Evolutionary conservation across 2,888 invertebrate genomes (phyloP).

Genomic region (Drosophila neutralis): DNA sequence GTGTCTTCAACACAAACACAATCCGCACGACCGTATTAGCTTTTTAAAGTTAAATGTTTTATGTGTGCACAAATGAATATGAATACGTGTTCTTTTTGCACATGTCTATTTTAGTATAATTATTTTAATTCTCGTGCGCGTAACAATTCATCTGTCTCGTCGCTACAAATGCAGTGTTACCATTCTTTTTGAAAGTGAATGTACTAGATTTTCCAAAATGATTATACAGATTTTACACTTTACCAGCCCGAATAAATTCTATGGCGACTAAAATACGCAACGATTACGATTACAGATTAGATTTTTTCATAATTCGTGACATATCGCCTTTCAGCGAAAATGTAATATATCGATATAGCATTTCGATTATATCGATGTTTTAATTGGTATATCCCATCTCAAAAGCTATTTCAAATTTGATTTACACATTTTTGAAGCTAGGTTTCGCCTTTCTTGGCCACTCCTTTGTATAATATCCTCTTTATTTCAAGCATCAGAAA

Average conservation of each 20-base stretch:
- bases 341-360: conserved; percentile 10
- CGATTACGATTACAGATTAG: background rate
- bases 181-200: conserved; percentile 8
- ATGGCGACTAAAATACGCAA: conserved; percentile 24
- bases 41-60: background rate
- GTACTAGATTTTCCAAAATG: conserved; percentile 10
- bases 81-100: conserved; percentile 25
- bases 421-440: background rate
- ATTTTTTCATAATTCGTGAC: background rate
- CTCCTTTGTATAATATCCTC: background rate
- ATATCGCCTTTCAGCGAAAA: background rate
- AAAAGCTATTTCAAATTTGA: background rate
- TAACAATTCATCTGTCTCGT: conserved; percentile 46
- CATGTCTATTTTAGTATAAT: conserved; percentile 22
- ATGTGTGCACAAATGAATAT: background rate
- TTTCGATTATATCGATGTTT: conserved; percentile 18
- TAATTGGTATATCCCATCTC: background rate
- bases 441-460: background rate
- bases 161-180: conserved; percentile 39
- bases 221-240: background rate
- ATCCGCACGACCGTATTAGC: conserved; percentile 13
- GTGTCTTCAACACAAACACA: conserved; percentile 9
- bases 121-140: conserved; percentile 42
- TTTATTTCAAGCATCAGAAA: conserved; percentile 4
- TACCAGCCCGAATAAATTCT: background rate